Evolutionary conservation across 2,888 invertebrate genomes (phyloP), one percentile per base, ranked within the genome.

Genomic region (Pantelozetes paolii): DNA sequence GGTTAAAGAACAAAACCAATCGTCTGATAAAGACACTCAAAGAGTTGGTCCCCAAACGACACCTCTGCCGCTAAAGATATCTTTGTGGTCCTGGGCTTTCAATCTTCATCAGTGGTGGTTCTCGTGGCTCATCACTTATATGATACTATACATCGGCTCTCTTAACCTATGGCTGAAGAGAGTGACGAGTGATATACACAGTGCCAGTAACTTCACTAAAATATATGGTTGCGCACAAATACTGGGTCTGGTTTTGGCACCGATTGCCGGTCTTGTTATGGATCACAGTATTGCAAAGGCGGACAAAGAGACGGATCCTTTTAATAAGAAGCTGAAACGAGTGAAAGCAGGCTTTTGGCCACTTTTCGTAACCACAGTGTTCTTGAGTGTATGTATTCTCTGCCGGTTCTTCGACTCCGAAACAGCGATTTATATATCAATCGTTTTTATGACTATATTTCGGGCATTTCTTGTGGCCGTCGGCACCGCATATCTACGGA

Each of bases 321-420:
- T 74, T 5, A 48, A 70, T 26, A 50, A 72, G 20, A 62, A 67
- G 32, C 9, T 76, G 8, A 73, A 71, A 48, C 50, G 64, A 15
- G 50, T 54, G 6, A 42, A 67, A 20, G 45, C 78, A 13, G 77
- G 77, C 57, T 78, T 78, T 71, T 77, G 77, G 77, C 78, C 78
- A 1, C 75, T 78, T 71, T 74, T 78, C 64, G 45, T 77, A 30
- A 78, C 78, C 30, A 76, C 77, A 1, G 11, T 76, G 6, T 73
- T 74, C 9, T 70, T 77, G 45, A 73, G 72, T 15, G 75, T 69
- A 2, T 73, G 76, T 28, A 74, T 77, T 13, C 42, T 75, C 0
- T 77, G 77, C 74, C 77, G 76, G 20, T 78, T 77, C 2, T 86
- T 89, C 81, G 86, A 79, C 71, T 75, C 62, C 26, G 72, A 67